Evolutionary conservation across 2,888 invertebrate species (phyloP), one percentile per base, ranked within the genome.

Genomic region (Pelosia muscerda): DNA sequence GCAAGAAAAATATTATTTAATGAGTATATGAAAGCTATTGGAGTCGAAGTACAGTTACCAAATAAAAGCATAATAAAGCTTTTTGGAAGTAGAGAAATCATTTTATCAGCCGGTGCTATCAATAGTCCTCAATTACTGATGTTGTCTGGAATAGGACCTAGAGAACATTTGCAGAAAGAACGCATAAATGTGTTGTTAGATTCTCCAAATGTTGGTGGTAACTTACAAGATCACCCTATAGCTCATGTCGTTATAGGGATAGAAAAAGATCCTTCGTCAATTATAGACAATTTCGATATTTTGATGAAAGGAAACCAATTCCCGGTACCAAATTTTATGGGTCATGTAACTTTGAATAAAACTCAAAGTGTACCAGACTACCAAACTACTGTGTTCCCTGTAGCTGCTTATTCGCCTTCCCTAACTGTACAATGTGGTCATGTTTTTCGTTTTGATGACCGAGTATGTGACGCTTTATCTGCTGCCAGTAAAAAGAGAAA

Each of bases 201-300:
- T 73, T 84, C 84, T 0, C 86, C 88, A 4, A 62, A 74, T 6
- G 89, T 91, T 0, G 92, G 92, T 0, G 57, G 74, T 15, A 88
- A 91, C 66, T 74, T 82, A n/a, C 82, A 84, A 73, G 88, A 90
- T 63, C 90, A 90, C 68, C 54, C 82, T 0, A 1, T 80, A 0
- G 81, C 84, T 0, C 66, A 81, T 0, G 66, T 87, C 0, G n/a
- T 76, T 6, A 67, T 88, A 53, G 78, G 75, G 0, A 82, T 77
- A 0, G 69, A 77, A 13, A 76, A 76, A 25, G 72, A 78, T 22
- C 49, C 70, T 10, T 26, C 38, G 23, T 74, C 82, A 6, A 59
- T 74, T 15, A 42, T 73, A 1, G 68, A 79, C 9, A 84, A 86
- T 69, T 3, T 85, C 0, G 77, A 85, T 54, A 57, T 66, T 10